Percentiles rank a stretch among this genome's conserved stretches.
phyloP scores from a whole-genome alignment of 2,888 invertebrate genomes.

The Tiliacea citrago region DNA sequence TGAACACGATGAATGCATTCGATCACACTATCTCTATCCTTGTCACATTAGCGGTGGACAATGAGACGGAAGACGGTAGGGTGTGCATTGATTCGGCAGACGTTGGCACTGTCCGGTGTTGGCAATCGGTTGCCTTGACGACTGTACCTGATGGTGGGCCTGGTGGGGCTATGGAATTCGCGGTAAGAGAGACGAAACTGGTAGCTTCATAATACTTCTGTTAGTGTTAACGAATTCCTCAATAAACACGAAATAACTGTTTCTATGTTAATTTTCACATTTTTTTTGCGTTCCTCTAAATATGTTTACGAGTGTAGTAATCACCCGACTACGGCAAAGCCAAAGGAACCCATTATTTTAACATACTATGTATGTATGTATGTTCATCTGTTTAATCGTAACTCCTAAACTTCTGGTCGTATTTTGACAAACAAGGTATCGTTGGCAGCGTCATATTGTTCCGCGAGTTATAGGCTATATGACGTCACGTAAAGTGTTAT shows the following conservation, averaged over 20 bases:
- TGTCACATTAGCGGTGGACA: constrained; percentile 57
- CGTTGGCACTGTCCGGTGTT: constrained; percentile 66
- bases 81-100: constrained; percentile 73
- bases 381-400: too few relatives aligned
- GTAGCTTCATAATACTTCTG: background rate
- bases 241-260: background rate
- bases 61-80: constrained; percentile 67
- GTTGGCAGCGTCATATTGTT: too few relatives aligned
- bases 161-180: constrained; percentile 42
- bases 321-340: too few relatives aligned
- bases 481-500: too few relatives aligned
- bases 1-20: constrained; percentile 62
- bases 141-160: constrained; percentile 59
- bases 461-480: too few relatives aligned
- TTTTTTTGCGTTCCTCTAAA: background rate
- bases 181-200: background rate
- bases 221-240: background rate
- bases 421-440: too few relatives aligned
- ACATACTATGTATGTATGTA: too few relatives aligned
- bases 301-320: background rate
- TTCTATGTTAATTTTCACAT: background rate
- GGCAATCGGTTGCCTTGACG: constrained; percentile 76
- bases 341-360: too few relatives aligned
- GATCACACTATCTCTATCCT: constrained; percentile 63
- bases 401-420: too few relatives aligned